phyloP scores from a whole-genome alignment of 2,113 vertebrate species.

The Saimiri boliviensis region DNA sequence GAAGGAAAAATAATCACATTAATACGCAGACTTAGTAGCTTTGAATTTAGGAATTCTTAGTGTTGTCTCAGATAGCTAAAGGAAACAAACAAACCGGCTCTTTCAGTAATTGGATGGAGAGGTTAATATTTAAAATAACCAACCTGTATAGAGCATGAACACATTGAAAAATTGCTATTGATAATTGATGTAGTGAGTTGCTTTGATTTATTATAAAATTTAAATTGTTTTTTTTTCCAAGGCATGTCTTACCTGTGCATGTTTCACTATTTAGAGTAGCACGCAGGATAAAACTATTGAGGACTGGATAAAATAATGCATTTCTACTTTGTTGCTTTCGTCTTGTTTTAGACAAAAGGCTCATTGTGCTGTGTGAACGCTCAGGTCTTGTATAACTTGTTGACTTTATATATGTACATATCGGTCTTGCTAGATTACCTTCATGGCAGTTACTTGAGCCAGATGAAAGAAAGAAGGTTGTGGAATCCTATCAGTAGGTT shows the following conservation, averaged over 20 bases:
- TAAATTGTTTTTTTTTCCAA: neutral
- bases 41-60: constrained; percentile 20
- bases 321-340: constrained; percentile 72
- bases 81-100: neutral
- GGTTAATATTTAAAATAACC: constrained; percentile 33
- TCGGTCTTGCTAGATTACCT: constrained; percentile 62
- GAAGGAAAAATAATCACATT: constrained; percentile 24
- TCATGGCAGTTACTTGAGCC: constrained; percentile 52
- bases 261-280: constrained; percentile 37
- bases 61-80: neutral
- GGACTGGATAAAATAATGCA: constrained; percentile 68
- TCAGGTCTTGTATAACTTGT: constrained; percentile 64
- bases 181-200: constrained; percentile 15
- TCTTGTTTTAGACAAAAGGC: constrained; percentile 74
- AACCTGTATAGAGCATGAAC: neutral
- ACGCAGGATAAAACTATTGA: constrained; percentile 35
- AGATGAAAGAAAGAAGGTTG: constrained; percentile 30
- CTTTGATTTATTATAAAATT: constrained; percentile 50
- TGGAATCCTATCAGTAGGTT: constrained; percentile 7
- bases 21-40: neutral
- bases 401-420: constrained; percentile 75
- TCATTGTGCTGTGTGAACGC: constrained; percentile 62
- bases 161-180: neutral
- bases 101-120: neutral
- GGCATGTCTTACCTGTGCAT: neutral